Evolutionary conservation across 2,797 vertebrate species (phyloP), one percentile per base, ranked within the genome.

Genomic region (Tolypeutes matacus): DNA sequence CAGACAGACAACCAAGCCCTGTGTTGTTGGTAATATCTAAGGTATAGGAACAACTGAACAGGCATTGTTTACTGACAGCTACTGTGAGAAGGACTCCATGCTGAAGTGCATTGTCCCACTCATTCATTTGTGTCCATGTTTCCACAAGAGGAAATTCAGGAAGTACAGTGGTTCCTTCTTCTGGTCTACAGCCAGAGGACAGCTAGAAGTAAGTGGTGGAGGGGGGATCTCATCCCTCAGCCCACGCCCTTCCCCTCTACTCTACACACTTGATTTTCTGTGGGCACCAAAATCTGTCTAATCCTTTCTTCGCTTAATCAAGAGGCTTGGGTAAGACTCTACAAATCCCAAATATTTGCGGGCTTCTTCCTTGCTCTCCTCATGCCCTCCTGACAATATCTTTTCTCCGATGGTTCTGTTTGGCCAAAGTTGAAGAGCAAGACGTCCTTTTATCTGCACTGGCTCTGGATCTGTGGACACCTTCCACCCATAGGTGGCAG

Each of bases 201-300:
- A 10, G 62, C 14, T 36, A 42, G 34, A 18, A 64, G 25, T 46
- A 7, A 17, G 34, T 0, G 0, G 0, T 0, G 0, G 2, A 5
- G 15, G 0, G 0, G 0, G 15, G 3, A 31, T 5, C 42, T 17
- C 39, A 29, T 8, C 3, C 6, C 2, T 78, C 7, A 13, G n/a
- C 17, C 36, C 36, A 29, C 2, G 1, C 13, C 18, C 34, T 20
- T 0, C 0, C 31, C 27, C 0, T 21, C 18, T 12, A 14, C 21
- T 78, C 11, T 20, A 13, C 0, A 29, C 13, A 23, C 5, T n/a
- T 8, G 27, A 15, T 62, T 51, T 39, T 8, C 21, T 0, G 3
- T 7, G 1, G 0, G 29, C 21, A 60, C 1, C 18, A 58, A 56
- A n/a, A n/a, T 65, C 65, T 81, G 4, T 34, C 27, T 39, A 36